phyloP scores from a whole-genome alignment of 2,113 vertebrate species.

The Hydropotes inermis region DNA sequence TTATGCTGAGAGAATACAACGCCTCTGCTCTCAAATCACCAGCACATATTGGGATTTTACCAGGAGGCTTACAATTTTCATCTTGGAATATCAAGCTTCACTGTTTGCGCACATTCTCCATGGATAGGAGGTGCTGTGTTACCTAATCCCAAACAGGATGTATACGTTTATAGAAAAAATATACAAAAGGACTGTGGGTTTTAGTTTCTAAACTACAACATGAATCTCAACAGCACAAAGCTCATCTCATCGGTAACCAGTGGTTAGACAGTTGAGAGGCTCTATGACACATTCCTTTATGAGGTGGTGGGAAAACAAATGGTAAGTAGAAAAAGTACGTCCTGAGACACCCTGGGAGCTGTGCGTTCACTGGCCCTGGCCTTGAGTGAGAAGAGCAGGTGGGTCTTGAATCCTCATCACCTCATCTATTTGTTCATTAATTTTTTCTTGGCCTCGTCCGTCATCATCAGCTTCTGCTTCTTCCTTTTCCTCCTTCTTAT shows the following conservation, averaged over 20 bases:
- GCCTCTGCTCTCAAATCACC: not conserved
- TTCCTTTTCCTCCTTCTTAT: constrained; percentile 81
- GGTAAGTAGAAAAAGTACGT: not conserved
- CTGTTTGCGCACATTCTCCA: not conserved
- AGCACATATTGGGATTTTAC: not conserved
- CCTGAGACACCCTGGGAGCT: not conserved
- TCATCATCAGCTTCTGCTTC: constrained; percentile 72
- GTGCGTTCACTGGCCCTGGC: not conserved
- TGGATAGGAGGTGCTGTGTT: not conserved
- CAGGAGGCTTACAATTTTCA: not conserved
- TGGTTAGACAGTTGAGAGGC: not conserved
- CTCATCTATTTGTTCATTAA: constrained; percentile 95
- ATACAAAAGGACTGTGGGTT: not conserved
- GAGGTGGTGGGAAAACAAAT: not conserved
- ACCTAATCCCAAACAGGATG: not conserved
- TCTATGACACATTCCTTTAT: not conserved
- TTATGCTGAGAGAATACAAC: not conserved
- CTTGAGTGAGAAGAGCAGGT: not conserved
- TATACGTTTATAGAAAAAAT: not conserved
- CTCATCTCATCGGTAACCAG: not conserved
- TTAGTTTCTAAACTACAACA: not conserved
- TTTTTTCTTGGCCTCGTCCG: constrained; percentile 83
- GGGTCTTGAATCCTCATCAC: constrained; percentile 74
- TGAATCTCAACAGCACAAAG: not conserved
- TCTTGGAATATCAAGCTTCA: not conserved